These are phyloP conservation scores for Cydia pomonella DNA, from an alignment of 1,140 invertebrate genomes.

Conservation along the genomic window DNA sequence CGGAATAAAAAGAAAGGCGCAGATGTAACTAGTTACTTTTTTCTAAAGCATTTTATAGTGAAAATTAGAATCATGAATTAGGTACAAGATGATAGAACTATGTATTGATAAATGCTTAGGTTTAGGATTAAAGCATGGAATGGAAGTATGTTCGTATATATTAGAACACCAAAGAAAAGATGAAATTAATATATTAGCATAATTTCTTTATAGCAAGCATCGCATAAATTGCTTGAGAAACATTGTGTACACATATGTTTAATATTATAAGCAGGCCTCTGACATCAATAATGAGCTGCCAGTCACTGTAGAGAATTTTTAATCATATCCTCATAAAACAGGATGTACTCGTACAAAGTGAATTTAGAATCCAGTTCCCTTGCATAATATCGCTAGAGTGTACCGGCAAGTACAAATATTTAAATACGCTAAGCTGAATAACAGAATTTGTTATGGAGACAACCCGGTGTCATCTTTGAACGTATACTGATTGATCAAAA, in stretches of 20 bases:
- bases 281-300: constrained; percentile 15
- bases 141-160: no score
- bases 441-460: neutral
- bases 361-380: neutral
- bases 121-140: no score
- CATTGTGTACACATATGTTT: neutral
- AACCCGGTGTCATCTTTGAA: constrained; percentile 41
- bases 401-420: neutral
- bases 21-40: constrained; percentile 22
- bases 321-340: constrained; percentile 11
- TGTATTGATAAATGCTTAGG: no score
- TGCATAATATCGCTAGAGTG: constrained; percentile 1
- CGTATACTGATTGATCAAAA: constrained; percentile 53
- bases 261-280: constrained; percentile 4
- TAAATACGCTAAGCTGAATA: neutral
- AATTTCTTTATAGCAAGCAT: neutral
- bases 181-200: neutral
- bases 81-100: neutral
- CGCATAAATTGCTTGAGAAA: constrained; percentile 9
- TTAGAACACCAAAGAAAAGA: neutral
- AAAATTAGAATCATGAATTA: neutral
- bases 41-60: constrained; percentile 22
- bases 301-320: constrained; percentile 13
- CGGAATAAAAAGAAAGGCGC: constrained; percentile 48
- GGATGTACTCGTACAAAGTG: neutral